A percentile compares a stretch with the other conserved stretches of the same genome.
phyloP scores from a whole-genome alignment of 1,140 invertebrate species.

The Dermatophagoides farinae region DNA sequence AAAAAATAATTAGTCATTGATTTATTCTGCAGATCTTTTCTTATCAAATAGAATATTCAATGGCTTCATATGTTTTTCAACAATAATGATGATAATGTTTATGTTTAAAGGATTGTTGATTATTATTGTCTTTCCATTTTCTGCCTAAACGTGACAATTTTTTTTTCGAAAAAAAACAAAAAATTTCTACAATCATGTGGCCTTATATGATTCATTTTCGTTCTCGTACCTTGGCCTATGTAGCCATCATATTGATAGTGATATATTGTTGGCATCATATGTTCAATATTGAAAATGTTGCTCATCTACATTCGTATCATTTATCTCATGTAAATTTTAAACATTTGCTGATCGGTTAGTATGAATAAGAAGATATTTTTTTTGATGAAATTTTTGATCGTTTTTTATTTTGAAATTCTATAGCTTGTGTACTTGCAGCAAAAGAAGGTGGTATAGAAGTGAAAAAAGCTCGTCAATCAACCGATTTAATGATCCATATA shows the following conservation, averaged over 20 bases:
- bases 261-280: background rate
- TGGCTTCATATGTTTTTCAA: too few species aligned
- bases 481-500: slow-evolving; percentile 44
- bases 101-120: too few species aligned
- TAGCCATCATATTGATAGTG: background rate
- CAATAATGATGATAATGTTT: too few species aligned
- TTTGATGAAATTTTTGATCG: background rate
- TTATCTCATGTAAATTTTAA: background rate
- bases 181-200: background rate
- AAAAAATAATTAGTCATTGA: too few species aligned
- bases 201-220: background rate
- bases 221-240: background rate
- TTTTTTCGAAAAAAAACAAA: background rate
- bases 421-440: slow-evolving; percentile 51
- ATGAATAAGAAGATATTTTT: background rate
- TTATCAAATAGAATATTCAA: too few species aligned
- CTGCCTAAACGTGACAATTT: too few species aligned
- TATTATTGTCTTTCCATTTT: too few species aligned
- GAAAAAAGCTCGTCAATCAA: slow-evolving; percentile 33
- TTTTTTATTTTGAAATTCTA: slow-evolving; percentile 33
- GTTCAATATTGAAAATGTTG: background rate
- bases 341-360: background rate
- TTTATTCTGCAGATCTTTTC: too few species aligned
- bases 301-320: background rate
- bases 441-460: slow-evolving; percentile 56